These are phyloP conservation scores for Achlya flavicornis DNA, from an alignment of 2,888 invertebrate species.

Conservation along the genomic window DNA sequence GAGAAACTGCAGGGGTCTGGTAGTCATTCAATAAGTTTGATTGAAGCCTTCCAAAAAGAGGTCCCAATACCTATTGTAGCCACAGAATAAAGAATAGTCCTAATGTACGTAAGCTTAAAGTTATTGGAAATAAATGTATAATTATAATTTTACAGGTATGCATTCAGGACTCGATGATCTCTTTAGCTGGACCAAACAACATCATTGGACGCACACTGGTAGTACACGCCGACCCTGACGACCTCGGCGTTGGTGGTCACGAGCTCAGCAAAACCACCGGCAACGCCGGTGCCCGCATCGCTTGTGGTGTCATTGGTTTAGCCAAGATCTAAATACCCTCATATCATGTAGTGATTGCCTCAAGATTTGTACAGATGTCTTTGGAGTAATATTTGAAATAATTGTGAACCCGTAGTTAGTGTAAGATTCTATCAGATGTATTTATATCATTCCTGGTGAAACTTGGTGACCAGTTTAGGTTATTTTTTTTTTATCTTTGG, in stretches of 20 bases:
- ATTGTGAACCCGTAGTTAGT: slow-evolving; percentile 22
- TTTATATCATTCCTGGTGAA: slow-evolving; percentile 52
- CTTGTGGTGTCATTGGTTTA: slow-evolving; percentile 95
- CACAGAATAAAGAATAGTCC: no score
- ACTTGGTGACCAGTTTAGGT: slow-evolving; percentile 41
- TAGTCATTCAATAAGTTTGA: no score
- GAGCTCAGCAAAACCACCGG: slow-evolving; percentile 97
- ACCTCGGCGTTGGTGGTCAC: slow-evolving; percentile 96
- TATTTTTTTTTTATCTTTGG: slow-evolving; percentile 48
- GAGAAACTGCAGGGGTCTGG: no score
- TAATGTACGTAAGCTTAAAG: no score
- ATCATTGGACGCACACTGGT: slow-evolving; percentile 94
- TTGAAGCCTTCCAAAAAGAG: no score
- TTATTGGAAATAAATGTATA: no score
- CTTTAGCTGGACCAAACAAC: slow-evolving; percentile 86
- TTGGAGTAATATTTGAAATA: neutral
- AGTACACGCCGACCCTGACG: slow-evolving; percentile 96
- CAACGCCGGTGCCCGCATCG: slow-evolving; percentile 95
- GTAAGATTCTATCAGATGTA: slow-evolving; percentile 40
- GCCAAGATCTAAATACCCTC: slow-evolving; percentile 52
- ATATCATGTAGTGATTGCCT: slow-evolving; percentile 15
- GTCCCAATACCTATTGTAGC: no score
- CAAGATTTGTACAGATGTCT: slow-evolving; percentile 10
- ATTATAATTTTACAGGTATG: slow-evolving; percentile 54
- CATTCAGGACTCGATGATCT: slow-evolving; percentile 70